phyloP scores from a whole-genome alignment of 2,113 vertebrate species.

The Pipra filicauda region DNA sequence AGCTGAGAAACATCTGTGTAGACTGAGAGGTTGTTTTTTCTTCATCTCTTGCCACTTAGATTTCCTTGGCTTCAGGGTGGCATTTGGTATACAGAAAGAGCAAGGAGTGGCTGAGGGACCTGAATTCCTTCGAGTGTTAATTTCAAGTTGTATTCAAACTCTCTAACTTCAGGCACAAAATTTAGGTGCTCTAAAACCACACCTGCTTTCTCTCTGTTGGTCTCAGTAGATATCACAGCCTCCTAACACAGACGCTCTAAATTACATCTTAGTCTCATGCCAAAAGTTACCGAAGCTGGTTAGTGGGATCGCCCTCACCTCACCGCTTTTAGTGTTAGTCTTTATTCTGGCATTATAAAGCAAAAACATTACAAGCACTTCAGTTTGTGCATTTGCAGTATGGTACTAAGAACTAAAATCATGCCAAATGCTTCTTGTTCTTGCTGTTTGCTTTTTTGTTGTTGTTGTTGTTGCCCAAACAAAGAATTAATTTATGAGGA shows the following conservation, averaged over 20 bases:
- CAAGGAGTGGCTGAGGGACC: background rate
- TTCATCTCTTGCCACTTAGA: background rate
- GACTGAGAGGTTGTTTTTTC: background rate
- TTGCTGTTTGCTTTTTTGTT: background rate
- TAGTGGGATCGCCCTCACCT: background rate
- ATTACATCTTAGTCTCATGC: background rate
- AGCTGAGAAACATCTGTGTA: background rate
- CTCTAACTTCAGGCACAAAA: background rate
- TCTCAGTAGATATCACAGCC: background rate
- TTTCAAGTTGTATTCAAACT: background rate
- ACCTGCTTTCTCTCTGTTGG: background rate
- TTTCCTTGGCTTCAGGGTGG: background rate
- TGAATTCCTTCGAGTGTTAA: background rate
- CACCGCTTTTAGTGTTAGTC: background rate
- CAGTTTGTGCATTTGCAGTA: background rate
- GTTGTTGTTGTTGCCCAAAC: background rate
- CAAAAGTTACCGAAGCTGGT: background rate
- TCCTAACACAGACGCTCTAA: background rate
- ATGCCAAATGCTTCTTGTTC: background rate
- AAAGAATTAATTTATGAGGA: constrained; percentile 14
- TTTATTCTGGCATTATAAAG: background rate
- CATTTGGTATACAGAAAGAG: background rate
- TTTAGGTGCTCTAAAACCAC: constrained; percentile 1
- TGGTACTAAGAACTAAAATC: constrained; percentile 23
- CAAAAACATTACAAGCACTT: background rate